These are phyloP conservation scores for Engraulis encrasicolus DNA, from an alignment of 2,113 vertebrate species.

Conservation along the genomic window DNA sequence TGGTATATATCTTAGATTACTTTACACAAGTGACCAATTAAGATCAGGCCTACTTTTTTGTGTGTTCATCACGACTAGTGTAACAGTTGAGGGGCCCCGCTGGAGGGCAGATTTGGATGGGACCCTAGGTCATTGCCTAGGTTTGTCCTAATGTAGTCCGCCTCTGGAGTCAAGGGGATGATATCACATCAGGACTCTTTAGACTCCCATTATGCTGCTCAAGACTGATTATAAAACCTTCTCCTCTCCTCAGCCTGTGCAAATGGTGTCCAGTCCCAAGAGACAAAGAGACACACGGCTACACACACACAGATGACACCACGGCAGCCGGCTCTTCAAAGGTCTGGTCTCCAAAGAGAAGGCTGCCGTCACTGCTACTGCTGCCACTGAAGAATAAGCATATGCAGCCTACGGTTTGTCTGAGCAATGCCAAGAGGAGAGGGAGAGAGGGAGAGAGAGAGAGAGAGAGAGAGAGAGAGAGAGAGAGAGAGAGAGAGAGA, in stretches of 20 bases:
- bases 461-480: too few species aligned
- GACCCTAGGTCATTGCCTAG: too few species aligned
- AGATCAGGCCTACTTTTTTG: too few species aligned
- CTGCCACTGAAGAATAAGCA: constrained; percentile 8
- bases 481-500: too few species aligned
- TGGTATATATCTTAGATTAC: too few species aligned
- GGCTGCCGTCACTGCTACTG: too few species aligned
- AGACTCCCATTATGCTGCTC: not conserved
- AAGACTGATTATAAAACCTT: not conserved
- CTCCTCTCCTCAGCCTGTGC: not conserved
- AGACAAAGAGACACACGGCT: not conserved
- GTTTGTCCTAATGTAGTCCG: too few species aligned
- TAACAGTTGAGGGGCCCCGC: too few species aligned
- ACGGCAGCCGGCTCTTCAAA: not conserved
- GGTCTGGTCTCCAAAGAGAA: not conserved
- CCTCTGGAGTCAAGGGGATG: not conserved
- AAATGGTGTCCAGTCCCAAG: not conserved
- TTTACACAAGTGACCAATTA: too few species aligned
- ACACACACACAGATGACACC: not conserved
- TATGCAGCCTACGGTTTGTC: not conserved
- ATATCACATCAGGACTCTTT: not conserved
- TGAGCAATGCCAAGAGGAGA: not conserved
- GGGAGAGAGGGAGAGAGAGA: too few species aligned
- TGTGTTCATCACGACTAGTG: too few species aligned
- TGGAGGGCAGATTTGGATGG: too few species aligned